Base-by-base conservation (phyloP, 1,140 invertebrate genomes). In the Alviniconcha marisindica region DNA sequence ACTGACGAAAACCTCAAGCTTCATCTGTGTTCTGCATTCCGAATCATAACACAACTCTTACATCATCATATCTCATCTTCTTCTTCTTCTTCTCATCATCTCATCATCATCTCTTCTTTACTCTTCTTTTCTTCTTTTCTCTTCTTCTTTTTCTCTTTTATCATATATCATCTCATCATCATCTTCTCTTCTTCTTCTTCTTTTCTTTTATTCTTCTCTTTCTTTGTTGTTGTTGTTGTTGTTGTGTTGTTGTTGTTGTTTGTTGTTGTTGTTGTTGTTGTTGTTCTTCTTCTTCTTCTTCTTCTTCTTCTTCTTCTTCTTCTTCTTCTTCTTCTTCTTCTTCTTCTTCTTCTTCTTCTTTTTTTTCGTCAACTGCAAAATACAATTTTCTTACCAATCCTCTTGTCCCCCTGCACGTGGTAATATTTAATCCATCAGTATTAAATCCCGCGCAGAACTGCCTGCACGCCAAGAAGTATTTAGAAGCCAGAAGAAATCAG, bases 301-400 rank as follows among this genome's bases (percentile, higher is more conserved):
- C n/a, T 69, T 69, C n/a, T 69, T 69, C n/a, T 69, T 69, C n/a
- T 69, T 69, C n/a, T 69, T 69, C 66, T 69, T 69, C 66, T 69
- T 69, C 66, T 69, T 69, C 66, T 69, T 69, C 66, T 69, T 69
- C 66, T 69, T 69, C 66, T 69, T 69, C 66, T 69, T 69, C 66
- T 69, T 69, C 66, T 69, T 69, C 66, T 69, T 69, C 66, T 69
- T 69, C 66, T 69, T 69, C 66, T 69, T 69, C 10, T 69, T 10
- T 36, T 69, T n/a, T n/a, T n/a, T n/a, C n/a, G n/a, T n/a, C n/a
- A n/a, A n/a, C n/a, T n/a, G n/a, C n/a, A n/a, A n/a, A n/a, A n/a
- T n/a, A n/a, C n/a, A n/a, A n/a, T n/a, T n/a, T n/a, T n/a, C n/a
- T n/a, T n/a, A n/a, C n/a, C n/a, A n/a, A n/a, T n/a, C n/a, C n/a